Conservation (phyloP, 2,888 invertebrate species). For the Axea sp. region DNA sequence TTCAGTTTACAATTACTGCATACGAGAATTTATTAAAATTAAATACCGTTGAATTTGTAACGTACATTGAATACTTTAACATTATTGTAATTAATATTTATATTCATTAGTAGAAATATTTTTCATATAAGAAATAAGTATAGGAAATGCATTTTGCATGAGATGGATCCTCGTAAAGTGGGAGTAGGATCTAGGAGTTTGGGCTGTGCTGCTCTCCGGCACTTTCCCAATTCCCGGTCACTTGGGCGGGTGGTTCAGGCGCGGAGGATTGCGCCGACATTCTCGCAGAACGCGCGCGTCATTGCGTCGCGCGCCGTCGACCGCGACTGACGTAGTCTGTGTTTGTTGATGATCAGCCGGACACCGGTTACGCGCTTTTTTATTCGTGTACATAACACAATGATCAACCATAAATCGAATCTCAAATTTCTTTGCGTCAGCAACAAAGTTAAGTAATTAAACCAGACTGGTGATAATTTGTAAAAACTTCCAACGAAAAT, state of each 20-base stretch:
- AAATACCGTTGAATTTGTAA: no score
- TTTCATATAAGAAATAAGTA: no score
- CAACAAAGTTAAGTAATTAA: no score
- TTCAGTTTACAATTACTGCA: no score
- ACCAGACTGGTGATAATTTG: no score
- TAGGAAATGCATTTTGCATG: conserved; percentile 34
- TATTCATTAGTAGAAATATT: no score
- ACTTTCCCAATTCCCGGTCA: conserved; percentile 49
- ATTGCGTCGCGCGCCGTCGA: conserved; percentile 79
- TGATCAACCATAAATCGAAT: no score
- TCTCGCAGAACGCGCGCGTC: conserved; percentile 64
- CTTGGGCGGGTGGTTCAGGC: conserved; percentile 69
- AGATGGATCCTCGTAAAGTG: conserved; percentile 60
- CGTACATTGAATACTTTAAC: no score
- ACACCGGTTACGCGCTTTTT: conserved; percentile 36
- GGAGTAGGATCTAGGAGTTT: conserved; percentile 67
- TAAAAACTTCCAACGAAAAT: no score
- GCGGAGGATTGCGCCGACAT: conserved; percentile 72
- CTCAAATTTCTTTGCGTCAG: no score
- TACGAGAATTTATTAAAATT: no score
- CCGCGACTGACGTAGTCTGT: conserved; percentile 74
- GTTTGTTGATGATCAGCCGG: conserved; percentile 41
- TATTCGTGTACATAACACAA: conserved; percentile 17
- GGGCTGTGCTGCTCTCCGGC: conserved; percentile 71
- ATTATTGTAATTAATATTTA: no score